Percentiles rank a stretch among this genome's conserved stretches.
These are phyloP conservation scores for Alviniconcha marisindica DNA, from an alignment of 1,140 invertebrate genomes.

Conservation along the genomic window DNA sequence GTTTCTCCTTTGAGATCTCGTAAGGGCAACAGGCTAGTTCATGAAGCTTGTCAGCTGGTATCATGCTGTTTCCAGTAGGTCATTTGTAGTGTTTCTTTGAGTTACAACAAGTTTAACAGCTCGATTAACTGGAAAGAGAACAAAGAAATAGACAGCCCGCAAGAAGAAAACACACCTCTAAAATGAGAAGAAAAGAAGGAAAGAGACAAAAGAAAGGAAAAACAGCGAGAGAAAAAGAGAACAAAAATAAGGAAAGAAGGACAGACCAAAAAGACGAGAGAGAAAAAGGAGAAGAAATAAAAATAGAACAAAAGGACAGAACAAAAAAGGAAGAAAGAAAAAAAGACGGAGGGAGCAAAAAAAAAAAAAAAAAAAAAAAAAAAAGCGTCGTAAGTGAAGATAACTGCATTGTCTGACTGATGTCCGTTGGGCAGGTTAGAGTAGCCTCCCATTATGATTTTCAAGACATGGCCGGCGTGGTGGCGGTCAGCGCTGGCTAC, in stretches of 20 bases:
- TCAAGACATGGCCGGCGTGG: constrained; percentile 90
- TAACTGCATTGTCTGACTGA: neutral
- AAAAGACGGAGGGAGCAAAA: neutral
- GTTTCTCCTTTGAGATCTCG: too few species aligned
- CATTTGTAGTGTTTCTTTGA: too few species aligned
- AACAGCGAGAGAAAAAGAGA: neutral
- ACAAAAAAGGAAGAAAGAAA: neutral
- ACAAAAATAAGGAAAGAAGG: too few species aligned
- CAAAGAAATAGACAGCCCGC: too few species aligned
- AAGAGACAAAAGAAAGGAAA: neutral
- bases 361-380: neutral
- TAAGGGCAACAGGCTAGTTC: too few species aligned
- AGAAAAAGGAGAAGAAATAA: neutral
- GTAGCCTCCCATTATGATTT: constrained; percentile 77
- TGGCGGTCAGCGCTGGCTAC: constrained; percentile 92
- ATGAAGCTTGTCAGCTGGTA: too few species aligned
- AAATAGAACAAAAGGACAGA: neutral
- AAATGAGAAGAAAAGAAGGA: neutral
- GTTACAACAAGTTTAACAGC: too few species aligned
- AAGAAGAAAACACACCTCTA: too few species aligned
- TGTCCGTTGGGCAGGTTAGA: constrained; percentile 69
- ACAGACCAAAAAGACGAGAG: too few species aligned
- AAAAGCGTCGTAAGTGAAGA: neutral
- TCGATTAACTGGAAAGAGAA: too few species aligned
- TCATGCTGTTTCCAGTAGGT: too few species aligned